A percentile compares a stretch with the other conserved stretches of the same genome.
phyloP scores from a whole-genome alignment of 2,113 vertebrate species.

The Anhinga rufa region DNA sequence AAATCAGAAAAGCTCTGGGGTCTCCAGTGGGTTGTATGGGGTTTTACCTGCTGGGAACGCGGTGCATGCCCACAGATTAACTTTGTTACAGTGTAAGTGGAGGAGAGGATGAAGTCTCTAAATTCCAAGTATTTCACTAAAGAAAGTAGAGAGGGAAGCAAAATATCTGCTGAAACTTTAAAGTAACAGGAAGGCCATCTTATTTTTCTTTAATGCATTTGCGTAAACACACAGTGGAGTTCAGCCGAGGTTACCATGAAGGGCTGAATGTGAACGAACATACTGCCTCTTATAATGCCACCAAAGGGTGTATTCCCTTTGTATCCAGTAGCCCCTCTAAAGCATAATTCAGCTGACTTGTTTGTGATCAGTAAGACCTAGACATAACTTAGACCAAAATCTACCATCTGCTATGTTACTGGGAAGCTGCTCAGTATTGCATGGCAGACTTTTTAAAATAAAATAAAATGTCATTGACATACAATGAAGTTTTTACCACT shows the following conservation, averaged over 20 bases:
- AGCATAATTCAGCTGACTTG: background rate
- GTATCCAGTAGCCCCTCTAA: background rate
- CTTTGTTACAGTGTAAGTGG: background rate
- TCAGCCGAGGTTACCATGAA: background rate
- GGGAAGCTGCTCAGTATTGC: background rate
- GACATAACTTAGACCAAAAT: background rate
- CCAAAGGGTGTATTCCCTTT: background rate
- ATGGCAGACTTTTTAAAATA: background rate
- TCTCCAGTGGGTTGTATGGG: background rate
- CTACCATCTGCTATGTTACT: background rate
- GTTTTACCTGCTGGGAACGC: background rate
- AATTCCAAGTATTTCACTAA: background rate
- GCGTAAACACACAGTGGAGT: background rate
- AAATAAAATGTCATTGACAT: background rate
- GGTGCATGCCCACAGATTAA: background rate
- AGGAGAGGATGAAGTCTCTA: background rate
- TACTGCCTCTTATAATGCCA: background rate
- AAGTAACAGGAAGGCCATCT: background rate
- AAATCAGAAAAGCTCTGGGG: background rate
- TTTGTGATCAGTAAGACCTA: background rate
- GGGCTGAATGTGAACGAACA: background rate
- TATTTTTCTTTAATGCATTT: background rate
- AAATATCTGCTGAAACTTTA: background rate
- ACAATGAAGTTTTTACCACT: background rate
- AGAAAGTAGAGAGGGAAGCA: background rate